Evolutionary conservation across 2,113 vertebrate species (phyloP), one percentile per base, ranked within the genome.

Genomic region (Thymallus thymallus): DNA sequence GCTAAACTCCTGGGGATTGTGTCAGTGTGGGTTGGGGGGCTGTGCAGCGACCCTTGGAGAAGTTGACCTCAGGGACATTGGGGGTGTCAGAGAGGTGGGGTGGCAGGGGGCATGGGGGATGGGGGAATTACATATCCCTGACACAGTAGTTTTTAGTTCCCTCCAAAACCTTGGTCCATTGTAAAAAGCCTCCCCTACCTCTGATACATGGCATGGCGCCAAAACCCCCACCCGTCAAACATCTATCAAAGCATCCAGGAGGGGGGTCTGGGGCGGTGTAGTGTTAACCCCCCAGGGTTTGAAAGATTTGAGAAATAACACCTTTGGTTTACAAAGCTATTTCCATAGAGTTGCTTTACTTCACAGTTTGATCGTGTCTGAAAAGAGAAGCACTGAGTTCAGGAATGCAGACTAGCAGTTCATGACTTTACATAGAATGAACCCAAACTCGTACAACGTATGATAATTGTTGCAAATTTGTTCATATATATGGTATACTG

Each of bases 121-220:
- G 82, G 80, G 35, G 76, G 24, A 56, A 67, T 3, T 16, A 65
- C 41, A 63, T 72, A 45, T 67, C 20, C 68, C 26, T 48, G 69
- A 20, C 51, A 10, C 76, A 73, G 29, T 71, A 85, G 77, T 82
- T 86, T 85, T 69, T 75, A 80, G 81, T 92, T 92, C 89, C 90
- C 90, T 91, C 88, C 90, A 91, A 90, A 91, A 91, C 16, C 12
- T 24, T 35, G 45, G 70, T 80, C 71, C 58, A 80, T 88, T 87
- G 84, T 84, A 65, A 78, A 80, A 69, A 71, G 26, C 80, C 88
- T 76, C 77, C 82, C 76, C 80, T 10, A 46, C 71, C 68, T 80
- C 80, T 86, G 81, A 69, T 64, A 74, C 72, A 75, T 78, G 78
- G 63, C 66, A 55, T 76, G 74, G 77, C 72, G 84, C 84, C 61